These are phyloP conservation scores for Adelphocoris suturalis DNA, from an alignment of 2,888 invertebrate genomes.

Conservation along the genomic window DNA sequence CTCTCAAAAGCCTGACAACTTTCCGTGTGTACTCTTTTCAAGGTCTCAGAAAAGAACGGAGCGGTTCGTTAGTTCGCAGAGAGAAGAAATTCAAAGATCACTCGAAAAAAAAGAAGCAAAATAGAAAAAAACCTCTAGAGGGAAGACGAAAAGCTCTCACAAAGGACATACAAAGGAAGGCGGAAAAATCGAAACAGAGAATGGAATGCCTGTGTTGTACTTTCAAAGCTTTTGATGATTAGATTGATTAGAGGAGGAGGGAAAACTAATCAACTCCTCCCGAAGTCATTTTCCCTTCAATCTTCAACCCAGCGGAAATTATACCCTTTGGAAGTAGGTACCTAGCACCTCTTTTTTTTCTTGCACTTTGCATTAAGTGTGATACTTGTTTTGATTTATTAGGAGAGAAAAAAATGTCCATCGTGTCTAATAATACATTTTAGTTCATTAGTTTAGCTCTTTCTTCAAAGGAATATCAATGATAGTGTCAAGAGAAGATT, in stretches of 20 bases:
- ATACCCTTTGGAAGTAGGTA: background rate
- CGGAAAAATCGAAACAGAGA: background rate
- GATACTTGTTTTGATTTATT: too few species aligned
- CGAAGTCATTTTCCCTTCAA: background rate
- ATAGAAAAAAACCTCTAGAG: background rate
- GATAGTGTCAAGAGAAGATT: too few species aligned
- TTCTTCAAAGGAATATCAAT: too few species aligned
- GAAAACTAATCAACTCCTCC: background rate
- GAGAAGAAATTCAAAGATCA: constrained; percentile 13
- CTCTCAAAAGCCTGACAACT: background rate
- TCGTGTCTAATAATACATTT: too few species aligned
- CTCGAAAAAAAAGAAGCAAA: background rate
- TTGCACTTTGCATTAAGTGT: too few species aligned
- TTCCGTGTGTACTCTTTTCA: constrained; percentile 4
- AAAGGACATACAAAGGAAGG: background rate
- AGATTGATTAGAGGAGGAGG: constrained; percentile 8
- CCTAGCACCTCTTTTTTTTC: too few species aligned
- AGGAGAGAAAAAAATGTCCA: too few species aligned
- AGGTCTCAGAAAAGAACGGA: background rate
- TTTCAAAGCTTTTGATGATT: background rate
- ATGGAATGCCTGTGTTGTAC: background rate
- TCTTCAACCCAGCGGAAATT: background rate
- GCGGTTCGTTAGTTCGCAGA: constrained; percentile 20
- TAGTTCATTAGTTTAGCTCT: too few species aligned
- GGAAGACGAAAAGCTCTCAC: constrained; percentile 7